Conservation (phyloP, 2,888 invertebrate species). For the Axea sp. region DNA sequence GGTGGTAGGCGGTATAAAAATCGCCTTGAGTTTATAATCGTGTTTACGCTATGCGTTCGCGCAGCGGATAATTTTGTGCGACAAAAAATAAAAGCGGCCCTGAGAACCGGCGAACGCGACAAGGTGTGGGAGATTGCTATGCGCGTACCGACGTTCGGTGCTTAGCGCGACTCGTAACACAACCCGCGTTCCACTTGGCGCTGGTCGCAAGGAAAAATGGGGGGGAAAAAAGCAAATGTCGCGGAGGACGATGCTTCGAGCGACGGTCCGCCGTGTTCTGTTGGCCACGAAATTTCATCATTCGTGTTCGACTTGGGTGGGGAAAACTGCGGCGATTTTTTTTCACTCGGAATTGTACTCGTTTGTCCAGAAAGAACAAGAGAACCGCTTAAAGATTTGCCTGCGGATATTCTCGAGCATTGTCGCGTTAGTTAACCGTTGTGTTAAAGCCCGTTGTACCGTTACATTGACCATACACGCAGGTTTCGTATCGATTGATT, state of each 20-base stretch:
- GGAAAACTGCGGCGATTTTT: too few relatives aligned
- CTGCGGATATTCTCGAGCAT: constrained; percentile 24
- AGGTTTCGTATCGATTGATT: constrained; percentile 46
- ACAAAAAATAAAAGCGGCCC: constrained; percentile 11
- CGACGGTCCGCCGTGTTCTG: too few relatives aligned
- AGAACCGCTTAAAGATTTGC: not conserved
- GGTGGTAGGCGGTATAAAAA: not conserved
- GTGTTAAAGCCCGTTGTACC: constrained; percentile 35
- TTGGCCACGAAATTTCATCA: too few relatives aligned
- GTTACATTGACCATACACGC: constrained; percentile 43
- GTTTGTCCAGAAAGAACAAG: too few relatives aligned
- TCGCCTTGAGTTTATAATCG: constrained; percentile 24
- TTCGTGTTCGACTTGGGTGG: too few relatives aligned
- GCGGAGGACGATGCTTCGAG: not conserved
- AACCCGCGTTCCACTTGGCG: constrained; percentile 16
- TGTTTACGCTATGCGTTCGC: constrained; percentile 11
- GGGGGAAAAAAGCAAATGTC: constrained; percentile 3
- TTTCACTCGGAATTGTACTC: too few relatives aligned
- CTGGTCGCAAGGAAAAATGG: constrained; percentile 9
- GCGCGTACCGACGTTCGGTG: constrained; percentile 13
- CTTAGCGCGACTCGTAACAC: not conserved
- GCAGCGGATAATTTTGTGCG: constrained; percentile 20
- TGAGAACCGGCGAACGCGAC: constrained; percentile 23
- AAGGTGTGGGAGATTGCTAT: constrained; percentile 20
- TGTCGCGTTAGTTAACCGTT: constrained; percentile 48